Evolutionary conservation across 1,140 invertebrate genomes (phyloP).

Genomic region (Heliothis subflexa): DNA sequence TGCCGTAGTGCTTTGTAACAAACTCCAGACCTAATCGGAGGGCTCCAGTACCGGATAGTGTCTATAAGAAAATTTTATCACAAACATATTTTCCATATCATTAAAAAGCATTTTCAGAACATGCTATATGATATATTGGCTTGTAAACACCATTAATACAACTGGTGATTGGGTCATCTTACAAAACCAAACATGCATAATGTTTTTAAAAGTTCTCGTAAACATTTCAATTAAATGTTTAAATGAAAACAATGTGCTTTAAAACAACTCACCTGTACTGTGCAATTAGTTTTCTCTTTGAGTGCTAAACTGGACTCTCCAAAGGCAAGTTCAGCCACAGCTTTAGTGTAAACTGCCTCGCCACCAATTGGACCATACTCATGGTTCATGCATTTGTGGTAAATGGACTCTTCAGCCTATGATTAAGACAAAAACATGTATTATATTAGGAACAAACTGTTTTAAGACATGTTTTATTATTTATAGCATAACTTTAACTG

Average conservation of each 20-base stretch:
- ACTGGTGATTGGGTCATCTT: too few species aligned
- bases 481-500: too few species aligned
- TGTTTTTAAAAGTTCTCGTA: background rate
- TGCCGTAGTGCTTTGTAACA: slow-evolving; percentile 94
- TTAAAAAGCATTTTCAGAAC: background rate
- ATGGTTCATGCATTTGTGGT: slow-evolving; percentile 93
- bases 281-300: slow-evolving; percentile 89
- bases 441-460: background rate
- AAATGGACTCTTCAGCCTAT: slow-evolving; percentile 90
- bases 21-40: slow-evolving; percentile 96
- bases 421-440: slow-evolving; percentile 21
- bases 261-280: slow-evolving; percentile 88
- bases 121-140: too few species aligned
- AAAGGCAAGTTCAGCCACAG: slow-evolving; percentile 95
- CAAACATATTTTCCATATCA: background rate
- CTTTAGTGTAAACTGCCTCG: slow-evolving; percentile 92
- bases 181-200: too few species aligned
- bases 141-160: too few species aligned
- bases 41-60: slow-evolving; percentile 99
- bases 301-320: slow-evolving; percentile 93
- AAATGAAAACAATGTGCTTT: too few species aligned
- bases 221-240: background rate
- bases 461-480: too few species aligned
- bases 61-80: slow-evolving; percentile 79
- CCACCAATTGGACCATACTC: slow-evolving; percentile 98